Percentiles rank a stretch among this genome's conserved stretches.
Conservation (phyloP, 2,113 vertebrate species). For the Notarius quadriscutis region DNA sequence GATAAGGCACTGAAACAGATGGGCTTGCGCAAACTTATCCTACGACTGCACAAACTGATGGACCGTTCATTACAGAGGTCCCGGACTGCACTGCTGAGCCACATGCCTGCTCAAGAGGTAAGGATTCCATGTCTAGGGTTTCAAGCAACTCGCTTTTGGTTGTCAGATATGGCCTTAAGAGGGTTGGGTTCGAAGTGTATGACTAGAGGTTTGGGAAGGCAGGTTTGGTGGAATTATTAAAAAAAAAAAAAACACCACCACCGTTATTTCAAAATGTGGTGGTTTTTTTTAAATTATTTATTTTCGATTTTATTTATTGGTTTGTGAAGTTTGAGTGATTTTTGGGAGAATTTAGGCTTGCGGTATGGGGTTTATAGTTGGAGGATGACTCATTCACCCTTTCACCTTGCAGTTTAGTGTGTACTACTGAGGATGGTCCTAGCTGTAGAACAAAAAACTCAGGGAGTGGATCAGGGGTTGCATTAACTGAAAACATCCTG, state of each 20-base stretch:
- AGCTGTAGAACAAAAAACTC: not conserved
- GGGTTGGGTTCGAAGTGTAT: not conserved
- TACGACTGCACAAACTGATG: slow-evolving; percentile 97
- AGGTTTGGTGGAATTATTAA: not conserved
- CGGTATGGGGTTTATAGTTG: not conserved
- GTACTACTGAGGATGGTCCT: not conserved
- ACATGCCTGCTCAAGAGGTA: slow-evolving; percentile 84
- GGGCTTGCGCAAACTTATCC: slow-evolving; percentile 94
- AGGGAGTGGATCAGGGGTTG: not conserved
- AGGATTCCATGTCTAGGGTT: slow-evolving; percentile 22
- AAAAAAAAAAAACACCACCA: not conserved
- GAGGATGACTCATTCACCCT: not conserved
- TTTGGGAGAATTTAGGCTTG: not conserved
- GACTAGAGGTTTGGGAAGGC: not conserved
- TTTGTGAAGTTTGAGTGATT: not conserved
- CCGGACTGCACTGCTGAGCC: slow-evolving; percentile 83
- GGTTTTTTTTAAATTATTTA: not conserved
- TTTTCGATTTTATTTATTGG: not conserved
- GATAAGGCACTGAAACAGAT: slow-evolving; percentile 99
- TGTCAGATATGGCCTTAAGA: not conserved
- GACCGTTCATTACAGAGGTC: slow-evolving; percentile 94
- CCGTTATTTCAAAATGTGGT: not conserved
- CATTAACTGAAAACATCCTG: not conserved
- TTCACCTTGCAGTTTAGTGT: not conserved
- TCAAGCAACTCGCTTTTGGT: not conserved